Percentiles rank a stretch among this genome's conserved stretches.
Evolutionary conservation across 1,140 invertebrate genomes (phyloP).

Genomic region (Carcinoscorpius rotundicauda): DNA sequence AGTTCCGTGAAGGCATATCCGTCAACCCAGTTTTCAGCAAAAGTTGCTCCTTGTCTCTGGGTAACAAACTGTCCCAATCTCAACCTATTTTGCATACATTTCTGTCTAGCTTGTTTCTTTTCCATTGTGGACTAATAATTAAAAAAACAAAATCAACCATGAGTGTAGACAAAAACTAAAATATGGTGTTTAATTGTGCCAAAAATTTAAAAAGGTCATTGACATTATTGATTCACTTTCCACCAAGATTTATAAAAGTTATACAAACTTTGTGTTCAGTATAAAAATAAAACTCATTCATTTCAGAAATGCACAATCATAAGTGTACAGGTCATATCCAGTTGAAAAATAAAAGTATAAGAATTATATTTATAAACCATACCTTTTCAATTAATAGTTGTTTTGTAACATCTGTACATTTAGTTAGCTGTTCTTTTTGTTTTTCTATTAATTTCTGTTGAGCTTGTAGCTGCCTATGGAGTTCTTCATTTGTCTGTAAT

Average conservation of each 20-base stretch:
- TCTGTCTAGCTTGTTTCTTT: slow-evolving; percentile 91
- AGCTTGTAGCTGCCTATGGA: slow-evolving; percentile 78
- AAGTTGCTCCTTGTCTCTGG: slow-evolving; percentile 92
- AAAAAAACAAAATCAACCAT: too few species aligned
- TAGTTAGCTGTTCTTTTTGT: slow-evolving; percentile 92
- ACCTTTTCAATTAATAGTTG: slow-evolving; percentile 90
- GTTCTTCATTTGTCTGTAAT: slow-evolving; percentile 59
- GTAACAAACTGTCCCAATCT: slow-evolving; percentile 97
- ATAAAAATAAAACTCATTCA: too few species aligned
- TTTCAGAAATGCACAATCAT: too few species aligned
- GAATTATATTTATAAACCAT: slow-evolving; percentile 8
- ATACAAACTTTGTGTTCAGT: too few species aligned
- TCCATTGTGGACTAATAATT: slow-evolving; percentile 65
- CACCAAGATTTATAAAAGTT: too few species aligned
- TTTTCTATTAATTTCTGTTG: slow-evolving; percentile 92
- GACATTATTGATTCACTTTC: too few species aligned
- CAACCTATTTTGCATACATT: slow-evolving; percentile 97
- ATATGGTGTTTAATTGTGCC: too few species aligned
- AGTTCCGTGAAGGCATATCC: slow-evolving; percentile 98
- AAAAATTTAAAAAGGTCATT: too few species aligned
- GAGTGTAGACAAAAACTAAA: too few species aligned
- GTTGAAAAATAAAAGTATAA: too few species aligned
- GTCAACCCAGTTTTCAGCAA: slow-evolving; percentile 99
- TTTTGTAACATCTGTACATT: slow-evolving; percentile 92
- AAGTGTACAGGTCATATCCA: too few species aligned